Evolutionary conservation across 2,797 vertebrate genomes (phyloP).

Genomic region (Poeciliopsis paucimaculata): DNA sequence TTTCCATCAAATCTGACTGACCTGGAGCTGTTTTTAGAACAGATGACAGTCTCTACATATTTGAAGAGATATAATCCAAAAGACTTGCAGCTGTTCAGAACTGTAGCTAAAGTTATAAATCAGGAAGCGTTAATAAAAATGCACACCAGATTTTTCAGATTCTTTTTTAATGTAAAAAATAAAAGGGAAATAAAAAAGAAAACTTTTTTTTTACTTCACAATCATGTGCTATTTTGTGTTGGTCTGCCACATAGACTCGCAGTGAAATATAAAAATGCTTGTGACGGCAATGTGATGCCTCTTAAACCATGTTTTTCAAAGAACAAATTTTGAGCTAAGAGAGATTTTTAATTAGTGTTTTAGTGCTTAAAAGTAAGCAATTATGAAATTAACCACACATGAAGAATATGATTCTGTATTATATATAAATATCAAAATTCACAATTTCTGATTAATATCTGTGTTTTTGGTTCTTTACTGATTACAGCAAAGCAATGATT

Average conservation of each 20-base stretch:
- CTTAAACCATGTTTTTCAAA: background rate
- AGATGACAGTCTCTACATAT: background rate
- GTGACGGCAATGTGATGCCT: too few species aligned
- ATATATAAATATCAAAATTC: constrained; percentile 32
- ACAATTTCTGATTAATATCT: constrained; percentile 50
- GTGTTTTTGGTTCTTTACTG: constrained; percentile 31
- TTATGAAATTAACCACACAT: constrained; percentile 10
- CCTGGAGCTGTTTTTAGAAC: background rate
- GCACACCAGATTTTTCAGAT: background rate
- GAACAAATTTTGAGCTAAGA: background rate
- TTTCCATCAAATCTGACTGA: background rate
- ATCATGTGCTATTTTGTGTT: background rate
- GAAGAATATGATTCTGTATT: constrained; percentile 26
- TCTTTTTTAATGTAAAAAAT: background rate
- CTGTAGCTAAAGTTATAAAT: background rate
- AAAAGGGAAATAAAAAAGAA: background rate
- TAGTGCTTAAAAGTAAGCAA: constrained; percentile 19
- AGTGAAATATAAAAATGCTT: background rate
- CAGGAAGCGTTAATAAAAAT: background rate
- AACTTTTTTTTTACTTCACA: background rate
- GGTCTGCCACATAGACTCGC: background rate
- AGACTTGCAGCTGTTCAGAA: background rate
- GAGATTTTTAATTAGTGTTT: constrained; percentile 4
- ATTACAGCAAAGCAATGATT: constrained; percentile 25
- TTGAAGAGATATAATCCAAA: background rate